Base-by-base conservation (phyloP, 2,888 invertebrate species). In the Drosophila peninsularis region DNA sequence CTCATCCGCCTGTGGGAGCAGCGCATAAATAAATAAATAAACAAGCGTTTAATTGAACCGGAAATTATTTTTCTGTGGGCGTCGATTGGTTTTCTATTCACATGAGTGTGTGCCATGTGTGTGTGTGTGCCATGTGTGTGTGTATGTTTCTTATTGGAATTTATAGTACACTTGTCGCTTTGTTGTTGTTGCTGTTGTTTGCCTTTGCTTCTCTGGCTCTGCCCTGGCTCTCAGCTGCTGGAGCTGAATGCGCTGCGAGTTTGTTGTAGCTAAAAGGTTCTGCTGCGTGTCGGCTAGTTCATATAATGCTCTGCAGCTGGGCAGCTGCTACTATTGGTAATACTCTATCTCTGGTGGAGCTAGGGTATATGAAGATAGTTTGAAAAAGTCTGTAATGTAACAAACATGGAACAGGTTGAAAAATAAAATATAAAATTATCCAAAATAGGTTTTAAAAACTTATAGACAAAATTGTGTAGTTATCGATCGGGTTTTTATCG, bases 11-110 rank as follows among this genome's bases (percentile, higher is more conserved):
- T 72, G 67, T 67, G 74, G 65, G 36, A 75, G 71, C 54, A 65
- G 41, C 64, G 78, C 69, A 84, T 81, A 82, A 81, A 85, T 86
- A 86, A 86, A 81, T 80, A 82, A 87, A 85, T 82, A 87, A 85
- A 76, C 88, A 87, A 82, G 76, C 85, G 75, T 85, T 87, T 85
- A 85, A 85, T 85, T 85, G 88, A 85, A 87, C 82, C 88, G 85
- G 88, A 85, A 87, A 85, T 84, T 77, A 80, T 80, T 79, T 75
- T 71, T 75, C 69, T 78, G 66, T 64, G 63, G 75, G 75, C 71
- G 78, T 53, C 80, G 55, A 70, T 72, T 71, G 63, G 55, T 71
- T 62, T 53, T 55, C 74, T 72, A 70, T 72, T 36, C 17, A 24
- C 52, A n/a, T 55, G 32, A 60, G 53, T 34, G 21, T 64, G 53